Evolutionary conservation across 1,140 invertebrate species (phyloP).

Genomic region (Cydia strobilella): DNA sequence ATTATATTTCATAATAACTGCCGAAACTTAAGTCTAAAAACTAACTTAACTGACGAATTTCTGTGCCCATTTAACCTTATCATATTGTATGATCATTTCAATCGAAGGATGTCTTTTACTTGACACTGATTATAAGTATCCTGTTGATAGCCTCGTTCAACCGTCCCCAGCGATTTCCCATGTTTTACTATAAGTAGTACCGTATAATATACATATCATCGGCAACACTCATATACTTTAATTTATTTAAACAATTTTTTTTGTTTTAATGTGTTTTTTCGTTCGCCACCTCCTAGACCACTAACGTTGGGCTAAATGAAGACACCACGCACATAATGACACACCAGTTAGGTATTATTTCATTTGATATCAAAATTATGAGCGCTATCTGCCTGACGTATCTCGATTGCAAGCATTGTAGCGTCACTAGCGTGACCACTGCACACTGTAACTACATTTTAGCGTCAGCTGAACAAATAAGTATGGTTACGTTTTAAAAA

Average conservation of each 20-base stretch:
- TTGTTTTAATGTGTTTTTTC: background rate
- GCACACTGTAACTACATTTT: background rate
- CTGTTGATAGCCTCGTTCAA: no score
- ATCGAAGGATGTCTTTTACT: no score
- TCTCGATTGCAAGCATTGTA: background rate
- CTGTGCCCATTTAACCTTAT: no score
- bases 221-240: no score
- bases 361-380: background rate
- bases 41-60: no score
- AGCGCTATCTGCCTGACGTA: background rate
- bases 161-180: no score
- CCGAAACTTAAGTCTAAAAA: no score
- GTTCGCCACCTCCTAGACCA: background rate
- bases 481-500: background rate
- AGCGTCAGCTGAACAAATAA: conserved; percentile 2
- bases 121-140: no score
- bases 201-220: no score
- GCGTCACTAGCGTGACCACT: conserved; percentile 5
- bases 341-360: background rate
- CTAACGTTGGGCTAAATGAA: background rate
- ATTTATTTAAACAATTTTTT: background rate
- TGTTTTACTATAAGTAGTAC: no score
- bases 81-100: no score
- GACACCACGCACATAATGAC: conserved; percentile 1
- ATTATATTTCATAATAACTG: no score